Evolutionary conservation across 1,140 invertebrate genomes (phyloP).

Genomic region (Bombyx mandarina): DNA sequence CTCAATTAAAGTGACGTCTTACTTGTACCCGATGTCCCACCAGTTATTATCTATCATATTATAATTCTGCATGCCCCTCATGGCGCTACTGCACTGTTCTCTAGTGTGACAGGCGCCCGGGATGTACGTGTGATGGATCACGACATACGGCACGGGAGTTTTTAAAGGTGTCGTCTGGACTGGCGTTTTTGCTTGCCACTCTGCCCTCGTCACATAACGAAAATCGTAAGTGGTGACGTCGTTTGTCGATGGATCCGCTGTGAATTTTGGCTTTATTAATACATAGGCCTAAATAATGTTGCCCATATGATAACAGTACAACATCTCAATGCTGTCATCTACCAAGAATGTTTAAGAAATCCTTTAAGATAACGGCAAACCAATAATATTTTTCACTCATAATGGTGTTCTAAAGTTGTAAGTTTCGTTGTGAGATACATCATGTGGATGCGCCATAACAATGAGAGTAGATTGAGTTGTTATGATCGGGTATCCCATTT

Average conservation of each 20-base stretch:
- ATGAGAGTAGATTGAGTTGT: no score
- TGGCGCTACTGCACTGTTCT: constrained; percentile 65
- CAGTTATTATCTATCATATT: constrained; percentile 74
- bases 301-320: no score
- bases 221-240: constrained; percentile 48
- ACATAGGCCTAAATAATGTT: no score
- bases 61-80: constrained; percentile 73
- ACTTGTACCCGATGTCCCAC: constrained; percentile 81
- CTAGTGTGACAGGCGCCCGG: constrained; percentile 73
- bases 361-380: no score
- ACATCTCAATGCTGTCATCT: no score
- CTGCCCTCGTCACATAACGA: constrained; percentile 68
- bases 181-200: constrained; percentile 76
- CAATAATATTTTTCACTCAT: no score
- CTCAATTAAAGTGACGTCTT: not conserved
- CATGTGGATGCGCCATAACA: no score
- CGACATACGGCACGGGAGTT: constrained; percentile 79
- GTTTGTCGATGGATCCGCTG: constrained; percentile 19
- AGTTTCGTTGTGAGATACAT: no score
- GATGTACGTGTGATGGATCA: constrained; percentile 82
- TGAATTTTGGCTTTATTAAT: not conserved
- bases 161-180: constrained; percentile 55
- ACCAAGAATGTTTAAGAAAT: no score
- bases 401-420: no score
- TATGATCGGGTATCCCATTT: no score